Evolutionary conservation across 2,113 vertebrate genomes (phyloP).

Genomic region (Petaurus breviceps): DNA sequence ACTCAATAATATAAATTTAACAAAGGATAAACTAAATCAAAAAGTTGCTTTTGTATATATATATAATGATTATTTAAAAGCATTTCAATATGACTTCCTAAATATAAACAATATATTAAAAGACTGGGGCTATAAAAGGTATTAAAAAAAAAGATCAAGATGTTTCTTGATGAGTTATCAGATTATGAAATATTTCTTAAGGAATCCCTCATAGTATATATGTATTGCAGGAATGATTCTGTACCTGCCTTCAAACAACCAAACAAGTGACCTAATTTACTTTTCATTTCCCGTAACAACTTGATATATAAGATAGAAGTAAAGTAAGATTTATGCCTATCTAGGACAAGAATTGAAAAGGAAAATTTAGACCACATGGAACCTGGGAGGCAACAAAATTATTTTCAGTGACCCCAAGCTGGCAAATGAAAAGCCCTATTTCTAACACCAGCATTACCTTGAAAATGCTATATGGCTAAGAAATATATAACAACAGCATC

Average conservation of each 20-base stretch:
- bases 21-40: not conserved
- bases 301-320: not conserved
- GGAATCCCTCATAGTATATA: not conserved
- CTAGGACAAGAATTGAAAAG: not conserved
- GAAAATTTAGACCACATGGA: not conserved
- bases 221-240: not conserved
- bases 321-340: not conserved
- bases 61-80: conserved; percentile 22
- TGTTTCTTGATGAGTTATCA: not conserved
- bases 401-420: not conserved
- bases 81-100: conserved; percentile 40
- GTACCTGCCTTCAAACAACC: not conserved
- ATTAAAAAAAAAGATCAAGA: not conserved
- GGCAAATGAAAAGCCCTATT: not conserved
- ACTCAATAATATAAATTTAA: not conserved
- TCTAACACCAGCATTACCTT: not conserved
- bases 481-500: not conserved
- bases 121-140: not conserved
- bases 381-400: not conserved
- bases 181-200: not conserved
- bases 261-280: not conserved
- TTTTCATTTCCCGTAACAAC: not conserved
- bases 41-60: not conserved
- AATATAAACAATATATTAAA: not conserved
- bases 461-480: not conserved